Conservation (phyloP, 2,888 invertebrate genomes). For the Xanthostigma xanthostigma region DNA sequence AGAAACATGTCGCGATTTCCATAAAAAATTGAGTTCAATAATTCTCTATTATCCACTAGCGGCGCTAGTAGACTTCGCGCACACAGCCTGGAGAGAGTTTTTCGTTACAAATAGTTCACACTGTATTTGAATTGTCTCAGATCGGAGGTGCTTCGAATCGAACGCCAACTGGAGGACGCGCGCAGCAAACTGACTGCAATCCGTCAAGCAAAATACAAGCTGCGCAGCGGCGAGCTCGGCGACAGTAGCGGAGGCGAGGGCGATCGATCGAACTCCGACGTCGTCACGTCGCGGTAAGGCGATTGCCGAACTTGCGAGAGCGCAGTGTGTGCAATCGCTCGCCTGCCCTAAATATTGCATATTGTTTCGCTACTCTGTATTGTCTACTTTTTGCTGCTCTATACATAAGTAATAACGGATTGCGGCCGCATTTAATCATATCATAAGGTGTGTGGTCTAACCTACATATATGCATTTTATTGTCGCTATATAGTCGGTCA, state of each 20-base stretch:
- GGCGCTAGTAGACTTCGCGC: too few relatives aligned
- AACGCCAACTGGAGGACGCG: constrained; percentile 86
- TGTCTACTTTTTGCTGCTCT: too few relatives aligned
- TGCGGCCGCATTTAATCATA: neutral
- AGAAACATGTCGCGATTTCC: too few relatives aligned
- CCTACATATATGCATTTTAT: neutral
- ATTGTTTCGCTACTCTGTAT: too few relatives aligned
- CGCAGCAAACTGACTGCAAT: constrained; percentile 79
- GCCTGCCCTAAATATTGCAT: too few relatives aligned
- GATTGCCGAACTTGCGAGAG: neutral
- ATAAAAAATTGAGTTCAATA: too few relatives aligned
- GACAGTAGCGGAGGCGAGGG: constrained; percentile 31
- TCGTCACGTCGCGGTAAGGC: constrained; percentile 28
- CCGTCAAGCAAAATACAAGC: constrained; percentile 81
- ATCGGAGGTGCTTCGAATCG: constrained; percentile 84
- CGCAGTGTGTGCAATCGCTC: too few relatives aligned
- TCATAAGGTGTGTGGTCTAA: constrained; percentile 6
- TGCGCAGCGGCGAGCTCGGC: constrained; percentile 43
- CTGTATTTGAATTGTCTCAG: constrained; percentile 21
- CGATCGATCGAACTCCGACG: constrained; percentile 18
- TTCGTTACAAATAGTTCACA: neutral
- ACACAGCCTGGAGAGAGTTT: too few relatives aligned
- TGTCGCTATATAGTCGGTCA: too few relatives aligned
- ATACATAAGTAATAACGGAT: too few relatives aligned
- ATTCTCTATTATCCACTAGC: too few relatives aligned